phyloP scores from a whole-genome alignment of 2,797 vertebrate species.

The Harpagifer antarcticus region DNA sequence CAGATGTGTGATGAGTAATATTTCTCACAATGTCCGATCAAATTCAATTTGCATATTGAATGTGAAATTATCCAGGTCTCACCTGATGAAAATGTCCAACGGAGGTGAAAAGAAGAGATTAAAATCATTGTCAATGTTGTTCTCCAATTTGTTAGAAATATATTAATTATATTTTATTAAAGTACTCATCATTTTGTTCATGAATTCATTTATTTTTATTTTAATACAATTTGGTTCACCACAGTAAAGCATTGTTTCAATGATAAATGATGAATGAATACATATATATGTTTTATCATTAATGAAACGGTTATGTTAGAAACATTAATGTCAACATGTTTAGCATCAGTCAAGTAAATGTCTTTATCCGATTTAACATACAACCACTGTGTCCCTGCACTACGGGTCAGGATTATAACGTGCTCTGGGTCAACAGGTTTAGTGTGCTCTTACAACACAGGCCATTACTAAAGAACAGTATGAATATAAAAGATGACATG shows the following conservation, averaged over 20 bases:
- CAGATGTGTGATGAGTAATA: slow-evolving; percentile 19
- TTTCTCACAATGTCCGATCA: slow-evolving; percentile 10
- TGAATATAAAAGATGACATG: slow-evolving; percentile 36
- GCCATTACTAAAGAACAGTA: slow-evolving; percentile 36
- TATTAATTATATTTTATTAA: not conserved
- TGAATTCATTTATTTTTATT: not conserved
- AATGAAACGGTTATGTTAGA: not conserved
- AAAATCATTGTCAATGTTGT: not conserved
- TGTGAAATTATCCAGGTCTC: not conserved
- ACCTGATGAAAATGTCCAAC: not conserved
- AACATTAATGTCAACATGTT: not conserved
- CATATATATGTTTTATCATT: not conserved
- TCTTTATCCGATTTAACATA: not conserved
- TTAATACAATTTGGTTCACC: not conserved
- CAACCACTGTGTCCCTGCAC: not conserved
- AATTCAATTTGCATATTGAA: slow-evolving; percentile 32
- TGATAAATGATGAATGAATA: not conserved
- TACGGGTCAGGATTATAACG: slow-evolving; percentile 25
- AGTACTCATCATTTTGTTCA: not conserved
- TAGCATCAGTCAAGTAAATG: not conserved
- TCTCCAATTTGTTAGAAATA: not conserved
- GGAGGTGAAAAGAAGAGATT: not conserved
- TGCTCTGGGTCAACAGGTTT: not conserved
- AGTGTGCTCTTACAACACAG: slow-evolving; percentile 23
- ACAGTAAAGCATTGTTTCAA: not conserved